Evolutionary conservation across 2,113 vertebrate genomes (phyloP).

Genomic region (Lophochroa leadbeateri): DNA sequence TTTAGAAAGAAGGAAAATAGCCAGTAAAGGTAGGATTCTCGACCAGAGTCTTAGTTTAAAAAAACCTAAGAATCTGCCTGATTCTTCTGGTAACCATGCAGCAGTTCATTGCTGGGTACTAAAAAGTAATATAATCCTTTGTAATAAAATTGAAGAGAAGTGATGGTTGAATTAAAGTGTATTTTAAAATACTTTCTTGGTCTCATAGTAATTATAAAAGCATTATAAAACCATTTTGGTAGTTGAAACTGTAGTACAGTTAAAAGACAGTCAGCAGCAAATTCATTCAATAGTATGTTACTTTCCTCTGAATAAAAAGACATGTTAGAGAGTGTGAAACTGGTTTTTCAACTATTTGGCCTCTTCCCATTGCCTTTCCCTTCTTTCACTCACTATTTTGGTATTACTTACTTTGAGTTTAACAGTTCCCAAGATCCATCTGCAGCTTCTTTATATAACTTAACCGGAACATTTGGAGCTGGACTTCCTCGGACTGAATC

Average conservation of each 20-base stretch:
- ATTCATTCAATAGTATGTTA: background rate
- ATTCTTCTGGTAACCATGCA: background rate
- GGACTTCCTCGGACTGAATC: conserved; percentile 84
- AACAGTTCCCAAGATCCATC: conserved; percentile 77
- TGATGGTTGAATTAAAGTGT: background rate
- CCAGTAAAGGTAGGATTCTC: background rate
- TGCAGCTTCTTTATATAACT: conserved; percentile 70
- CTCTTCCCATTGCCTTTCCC: background rate
- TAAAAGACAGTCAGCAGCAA: background rate
- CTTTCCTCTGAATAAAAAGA: background rate
- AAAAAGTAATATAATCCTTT: background rate
- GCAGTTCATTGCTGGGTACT: background rate
- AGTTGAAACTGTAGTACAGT: background rate
- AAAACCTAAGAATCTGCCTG: background rate
- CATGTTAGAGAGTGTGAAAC: background rate
- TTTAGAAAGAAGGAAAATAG: background rate
- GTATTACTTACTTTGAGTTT: conserved; percentile 74
- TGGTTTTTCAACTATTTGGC: background rate
- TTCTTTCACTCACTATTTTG: background rate
- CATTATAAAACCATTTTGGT: background rate
- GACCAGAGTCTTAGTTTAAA: background rate
- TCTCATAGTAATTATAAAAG: background rate
- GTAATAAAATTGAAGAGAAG: background rate
- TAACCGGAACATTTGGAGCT: conserved; percentile 74
- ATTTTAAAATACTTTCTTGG: background rate